Base-by-base conservation (phyloP, 2,113 vertebrate genomes). In the Carlito syrichta region DNA sequence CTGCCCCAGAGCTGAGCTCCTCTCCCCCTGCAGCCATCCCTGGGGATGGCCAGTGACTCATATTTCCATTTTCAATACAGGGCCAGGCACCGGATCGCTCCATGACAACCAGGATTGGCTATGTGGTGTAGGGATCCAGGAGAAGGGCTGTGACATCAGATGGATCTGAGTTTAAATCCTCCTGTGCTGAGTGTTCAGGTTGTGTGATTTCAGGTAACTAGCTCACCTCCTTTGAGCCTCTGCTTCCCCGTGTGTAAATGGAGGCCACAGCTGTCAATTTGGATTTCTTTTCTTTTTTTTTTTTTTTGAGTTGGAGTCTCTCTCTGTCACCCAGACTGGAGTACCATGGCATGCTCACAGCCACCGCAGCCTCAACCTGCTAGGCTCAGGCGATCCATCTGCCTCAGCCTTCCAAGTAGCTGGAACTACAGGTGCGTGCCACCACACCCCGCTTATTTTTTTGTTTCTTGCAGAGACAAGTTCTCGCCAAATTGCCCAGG, bases 31-130 rank as follows among this genome's bases (percentile, higher is more conserved):
- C 40, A 62, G 45, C 60, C 82, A 2, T 86, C 94, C 76, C 92
- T 25, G 3, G 94, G 96, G 94, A 95, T 22, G 23, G 68, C 90
- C 3, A 2, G 54, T 96, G 97, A 97, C 81, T 98, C 97, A 95
- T 56, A 81, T 76, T 96, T 95, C 89, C 96, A 95, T 89, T 96
- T 83, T 76, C 73, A 74, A 4, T 13, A 32, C 71, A 14, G 22
- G 25, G 77, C 74, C 91, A 71, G 89, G 91, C 73, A 73, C 89
- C 82, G 10, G 78, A 81, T 95, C 83, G 89, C 93, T 96, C 95
- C 93, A 89, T 66, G 89, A 71, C 74, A 86, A 77, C 52, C 76
- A 60, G 30, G 40, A 90, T 13, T 17, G 56, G 77, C 78, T 52
- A 17, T 79, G n/a, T 30, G 73, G 78, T 2, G 0, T n/a, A 10